phyloP scores from a whole-genome alignment of 2,797 vertebrate genomes.

The Lindbergichthys nudifrons region DNA sequence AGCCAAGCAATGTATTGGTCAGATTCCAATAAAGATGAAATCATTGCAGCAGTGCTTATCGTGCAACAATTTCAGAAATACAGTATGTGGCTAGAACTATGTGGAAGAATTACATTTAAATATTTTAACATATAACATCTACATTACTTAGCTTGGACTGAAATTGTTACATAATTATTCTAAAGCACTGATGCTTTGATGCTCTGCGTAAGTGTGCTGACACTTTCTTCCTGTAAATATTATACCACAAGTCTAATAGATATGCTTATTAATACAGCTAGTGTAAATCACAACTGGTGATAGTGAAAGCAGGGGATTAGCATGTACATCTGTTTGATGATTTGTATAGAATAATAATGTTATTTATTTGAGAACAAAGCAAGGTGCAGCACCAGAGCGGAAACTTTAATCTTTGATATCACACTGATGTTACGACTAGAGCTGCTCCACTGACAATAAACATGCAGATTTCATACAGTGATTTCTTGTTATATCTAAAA shows the following conservation, averaged over 20 bases:
- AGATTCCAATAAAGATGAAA: slow-evolving; percentile 4
- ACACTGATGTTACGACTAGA: slow-evolving; percentile 18
- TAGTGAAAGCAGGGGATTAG: neutral
- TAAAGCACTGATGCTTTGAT: neutral
- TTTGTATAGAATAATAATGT: neutral
- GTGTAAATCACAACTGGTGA: neutral
- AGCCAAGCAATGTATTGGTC: neutral
- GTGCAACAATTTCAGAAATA: neutral
- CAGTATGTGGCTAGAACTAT: neutral
- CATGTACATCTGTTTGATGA: neutral
- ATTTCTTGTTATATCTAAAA: slow-evolving; percentile 17
- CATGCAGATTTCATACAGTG: slow-evolving; percentile 22
- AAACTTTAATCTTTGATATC: slow-evolving; percentile 20
- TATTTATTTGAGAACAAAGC: slow-evolving; percentile 15
- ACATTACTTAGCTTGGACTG: neutral
- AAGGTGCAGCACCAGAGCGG: neutral
- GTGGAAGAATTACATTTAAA: neutral
- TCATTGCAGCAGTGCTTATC: neutral
- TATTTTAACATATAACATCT: neutral
- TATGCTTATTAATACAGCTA: neutral
- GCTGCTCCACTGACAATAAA: slow-evolving; percentile 30
- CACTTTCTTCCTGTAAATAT: neutral
- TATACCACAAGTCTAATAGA: no score
- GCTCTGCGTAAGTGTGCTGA: neutral
- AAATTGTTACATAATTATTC: neutral